Evolutionary conservation across 2,113 vertebrate species (phyloP).

Genomic region (Thryonomys swinderianus): DNA sequence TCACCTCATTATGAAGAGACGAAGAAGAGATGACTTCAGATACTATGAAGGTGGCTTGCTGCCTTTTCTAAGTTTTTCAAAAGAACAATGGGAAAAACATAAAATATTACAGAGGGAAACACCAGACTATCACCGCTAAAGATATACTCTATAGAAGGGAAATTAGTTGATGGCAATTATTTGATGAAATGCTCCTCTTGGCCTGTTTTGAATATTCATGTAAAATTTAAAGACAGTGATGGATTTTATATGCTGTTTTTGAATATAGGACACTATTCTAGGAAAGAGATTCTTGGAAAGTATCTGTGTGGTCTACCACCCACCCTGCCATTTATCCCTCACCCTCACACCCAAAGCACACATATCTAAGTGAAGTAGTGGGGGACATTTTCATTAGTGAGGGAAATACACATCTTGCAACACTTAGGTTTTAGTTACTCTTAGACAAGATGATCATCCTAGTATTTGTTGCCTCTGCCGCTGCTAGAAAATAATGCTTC

Average conservation of each 20-base stretch:
- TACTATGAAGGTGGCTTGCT: conserved; percentile 78
- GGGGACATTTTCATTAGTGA: background rate
- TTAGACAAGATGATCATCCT: background rate
- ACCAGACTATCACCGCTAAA: conserved; percentile 60
- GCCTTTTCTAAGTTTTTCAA: conserved; percentile 81
- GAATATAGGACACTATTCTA: conserved; percentile 36
- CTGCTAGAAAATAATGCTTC: conserved; percentile 64
- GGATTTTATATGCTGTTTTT: conserved; percentile 62
- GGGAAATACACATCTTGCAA: background rate
- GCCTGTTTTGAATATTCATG: conserved; percentile 72
- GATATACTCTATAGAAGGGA: conserved; percentile 57
- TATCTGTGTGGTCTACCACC: background rate
- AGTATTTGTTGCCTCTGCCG: conserved; percentile 36
- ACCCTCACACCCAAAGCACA: background rate
- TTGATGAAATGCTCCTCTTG: conserved; percentile 45
- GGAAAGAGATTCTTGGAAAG: conserved; percentile 52
- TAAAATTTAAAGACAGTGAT: conserved; percentile 38
- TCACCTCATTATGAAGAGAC: conserved; percentile 85
- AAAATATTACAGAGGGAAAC: conserved; percentile 80
- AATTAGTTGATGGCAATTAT: conserved; percentile 45
- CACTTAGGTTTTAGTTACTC: conserved; percentile 51
- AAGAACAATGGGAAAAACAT: conserved; percentile 85
- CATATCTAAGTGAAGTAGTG: background rate
- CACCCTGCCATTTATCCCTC: rapidly evolving
- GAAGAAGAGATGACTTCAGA: conserved; percentile 75